These are phyloP conservation scores for Agriotes lineatus DNA, from an alignment of 2,888 invertebrate species.

Conservation along the genomic window DNA sequence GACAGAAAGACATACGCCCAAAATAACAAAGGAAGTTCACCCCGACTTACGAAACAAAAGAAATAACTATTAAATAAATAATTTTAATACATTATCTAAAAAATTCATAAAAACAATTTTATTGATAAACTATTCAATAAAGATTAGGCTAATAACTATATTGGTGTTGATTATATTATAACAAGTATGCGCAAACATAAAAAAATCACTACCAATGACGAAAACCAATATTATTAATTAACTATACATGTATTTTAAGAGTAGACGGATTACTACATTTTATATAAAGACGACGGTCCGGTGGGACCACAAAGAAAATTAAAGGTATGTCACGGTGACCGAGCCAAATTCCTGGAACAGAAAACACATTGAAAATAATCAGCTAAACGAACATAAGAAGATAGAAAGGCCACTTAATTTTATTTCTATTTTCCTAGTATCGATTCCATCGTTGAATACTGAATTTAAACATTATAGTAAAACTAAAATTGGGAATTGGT, in stretches of 20 bases:
- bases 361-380: neutral
- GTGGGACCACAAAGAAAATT: slow-evolving; percentile 31
- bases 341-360: slow-evolving; percentile 35
- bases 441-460: too few relatives aligned
- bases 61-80: slow-evolving; percentile 41
- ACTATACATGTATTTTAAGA: slow-evolving; percentile 43
- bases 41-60: too few relatives aligned
- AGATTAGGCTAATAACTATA: slow-evolving; percentile 44
- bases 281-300: slow-evolving; percentile 37
- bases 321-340: slow-evolving; percentile 32
- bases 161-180: slow-evolving; percentile 50
- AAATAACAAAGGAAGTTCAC: slow-evolving; percentile 2
- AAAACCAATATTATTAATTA: slow-evolving; percentile 36
- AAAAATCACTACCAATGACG: slow-evolving; percentile 31
- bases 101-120: slow-evolving; percentile 37
- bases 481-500: too few relatives aligned
- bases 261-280: slow-evolving; percentile 51
- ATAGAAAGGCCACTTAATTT: too few relatives aligned
- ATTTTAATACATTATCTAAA: slow-evolving; percentile 41
- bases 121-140: slow-evolving; percentile 28
- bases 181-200: slow-evolving; percentile 35
- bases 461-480: too few relatives aligned
- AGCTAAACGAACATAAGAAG: neutral
- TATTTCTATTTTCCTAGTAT: too few relatives aligned
- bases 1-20: neutral